Evolutionary conservation across 2,113 vertebrate genomes (phyloP), one percentile per base, ranked within the genome.

Genomic region (Marmota flaviventris): DNA sequence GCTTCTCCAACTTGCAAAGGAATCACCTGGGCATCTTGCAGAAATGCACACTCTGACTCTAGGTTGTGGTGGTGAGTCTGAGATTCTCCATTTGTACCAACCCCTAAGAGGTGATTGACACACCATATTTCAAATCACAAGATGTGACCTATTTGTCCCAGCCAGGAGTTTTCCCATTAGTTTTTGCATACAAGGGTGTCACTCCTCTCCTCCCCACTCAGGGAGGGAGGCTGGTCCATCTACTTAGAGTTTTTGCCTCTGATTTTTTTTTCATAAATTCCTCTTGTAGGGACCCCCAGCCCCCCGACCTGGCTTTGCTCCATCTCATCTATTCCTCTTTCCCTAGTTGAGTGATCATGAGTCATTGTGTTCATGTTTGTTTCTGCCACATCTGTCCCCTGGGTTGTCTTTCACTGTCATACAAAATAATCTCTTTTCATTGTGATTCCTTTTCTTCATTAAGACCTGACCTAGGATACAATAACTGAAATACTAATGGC

Each of bases 381-480:
- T 45, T 73, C 39, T 29, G 48, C 63, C n/a, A 34, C 70, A 16
- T 69, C 72, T 91, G 89, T 73, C 27, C 82, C 39, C 45, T 3
- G 29, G 51, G 34, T 14, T 81, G n/a, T 53, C 56, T 92, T 91
- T 86, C 61, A 34, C 24, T 86, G 37, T 61, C 53, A 72, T 4
- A 37, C 37, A 61, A 53, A 8, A 22, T 88, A 5, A 48, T 82
- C 73, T 79, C 65, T 81, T 89, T 87, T 76, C 42, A 42, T 85
- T 89, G 85, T 22, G 56, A 58, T 58, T n/a, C 9, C 8, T 89
- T 97, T 73, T 91, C 96, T 73, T 76, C 72, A 56, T 3, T 85
- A 70, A 76, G 81, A 48, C 18, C 16, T 51, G 24, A 17, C 32
- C 84, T 42, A 89, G 18, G 53, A 48, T 22, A 67, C 12, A 24